A percentile compares a stretch with the other conserved stretches of the same genome.
phyloP scores from a whole-genome alignment of 2,113 vertebrate genomes.

The Phrynocephalus versicolor region DNA sequence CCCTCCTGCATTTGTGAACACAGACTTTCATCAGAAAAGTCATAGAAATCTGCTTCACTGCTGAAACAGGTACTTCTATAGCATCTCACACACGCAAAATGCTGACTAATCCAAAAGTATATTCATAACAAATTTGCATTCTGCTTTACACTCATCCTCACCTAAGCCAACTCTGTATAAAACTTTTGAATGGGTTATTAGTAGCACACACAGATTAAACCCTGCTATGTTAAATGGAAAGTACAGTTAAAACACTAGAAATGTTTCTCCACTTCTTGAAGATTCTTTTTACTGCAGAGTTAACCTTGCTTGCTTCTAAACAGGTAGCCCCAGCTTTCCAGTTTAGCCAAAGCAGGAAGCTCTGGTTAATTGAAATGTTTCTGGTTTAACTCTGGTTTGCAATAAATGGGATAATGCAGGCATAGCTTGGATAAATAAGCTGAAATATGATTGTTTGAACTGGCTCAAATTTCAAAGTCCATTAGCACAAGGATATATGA shows the following conservation, averaged over 20 bases:
- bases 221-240: too few species aligned
- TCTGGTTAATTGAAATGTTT: not conserved
- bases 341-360: not conserved
- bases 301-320: not conserved
- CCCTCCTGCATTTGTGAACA: not conserved
- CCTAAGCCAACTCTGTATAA: not conserved
- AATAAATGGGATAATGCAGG: not conserved
- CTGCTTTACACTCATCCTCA: not conserved
- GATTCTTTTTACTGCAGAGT: too few species aligned
- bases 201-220: too few species aligned
- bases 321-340: not conserved
- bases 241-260: too few species aligned
- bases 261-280: too few species aligned
- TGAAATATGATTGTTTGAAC: not conserved
- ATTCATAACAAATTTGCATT: too few species aligned
- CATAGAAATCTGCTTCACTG: not conserved
- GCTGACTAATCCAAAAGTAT: not conserved
- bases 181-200: not conserved
- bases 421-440: not conserved
- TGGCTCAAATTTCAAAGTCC: not conserved
- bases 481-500: not conserved
- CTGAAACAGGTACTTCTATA: not conserved
- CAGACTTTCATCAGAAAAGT: not conserved
- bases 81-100: not conserved
- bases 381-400: not conserved